These are phyloP conservation scores for Andinoacara biseriatus DNA, from an alignment of 2,113 vertebrate species.

Conservation along the genomic window DNA sequence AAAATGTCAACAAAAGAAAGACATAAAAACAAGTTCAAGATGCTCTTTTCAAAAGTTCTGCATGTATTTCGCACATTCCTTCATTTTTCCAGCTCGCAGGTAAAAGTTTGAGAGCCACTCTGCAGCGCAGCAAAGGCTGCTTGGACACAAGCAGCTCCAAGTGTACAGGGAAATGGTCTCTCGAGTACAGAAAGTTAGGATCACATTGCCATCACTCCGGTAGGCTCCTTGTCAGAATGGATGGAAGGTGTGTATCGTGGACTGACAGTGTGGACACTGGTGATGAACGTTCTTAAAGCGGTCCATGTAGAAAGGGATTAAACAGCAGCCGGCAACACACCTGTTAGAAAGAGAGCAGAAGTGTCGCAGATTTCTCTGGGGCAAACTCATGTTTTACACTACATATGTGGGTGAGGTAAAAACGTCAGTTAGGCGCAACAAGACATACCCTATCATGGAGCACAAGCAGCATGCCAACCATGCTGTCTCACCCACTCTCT, in stretches of 20 bases:
- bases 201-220: background rate
- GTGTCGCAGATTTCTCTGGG: background rate
- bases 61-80: background rate
- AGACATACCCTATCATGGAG: slow-evolving; percentile 50
- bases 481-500: slow-evolving; percentile 17
- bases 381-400: background rate
- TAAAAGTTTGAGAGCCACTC: background rate
- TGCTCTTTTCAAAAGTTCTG: background rate
- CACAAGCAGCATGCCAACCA: slow-evolving; percentile 53
- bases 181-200: background rate
- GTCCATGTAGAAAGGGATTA: slow-evolving; percentile 86
- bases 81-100: background rate
- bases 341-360: slow-evolving; percentile 63
- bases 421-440: too few species aligned
- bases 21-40: background rate
- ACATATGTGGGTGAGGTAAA: background rate
- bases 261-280: slow-evolving; percentile 82
- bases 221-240: slow-evolving; percentile 41
- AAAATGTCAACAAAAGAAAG: background rate
- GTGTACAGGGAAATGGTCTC: background rate
- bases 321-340: slow-evolving; percentile 85
- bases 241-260: slow-evolving; percentile 20
- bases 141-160: background rate
- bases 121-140: background rate
- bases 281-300: slow-evolving; percentile 83